Percentiles rank a stretch among this genome's conserved stretches.
Evolutionary conservation across 2,113 vertebrate genomes (phyloP).

Genomic region (Spea bombifrons): DNA sequence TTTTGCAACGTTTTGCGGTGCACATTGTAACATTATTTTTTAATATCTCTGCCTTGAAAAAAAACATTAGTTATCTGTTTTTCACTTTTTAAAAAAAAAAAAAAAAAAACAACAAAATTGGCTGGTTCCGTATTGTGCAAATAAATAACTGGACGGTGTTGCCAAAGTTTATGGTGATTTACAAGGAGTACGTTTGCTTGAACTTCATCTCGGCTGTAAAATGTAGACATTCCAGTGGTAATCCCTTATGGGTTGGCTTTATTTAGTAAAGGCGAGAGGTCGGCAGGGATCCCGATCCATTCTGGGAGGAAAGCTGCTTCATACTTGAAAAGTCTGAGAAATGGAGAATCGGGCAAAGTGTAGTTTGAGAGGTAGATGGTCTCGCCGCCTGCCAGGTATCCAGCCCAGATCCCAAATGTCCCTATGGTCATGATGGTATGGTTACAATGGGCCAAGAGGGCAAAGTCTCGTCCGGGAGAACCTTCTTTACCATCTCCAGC

Average conservation of each 20-base stretch:
- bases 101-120: no score
- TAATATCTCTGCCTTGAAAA: no score
- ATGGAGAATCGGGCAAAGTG: slow-evolving; percentile 56
- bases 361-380: slow-evolving; percentile 60
- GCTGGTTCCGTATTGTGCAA: no score
- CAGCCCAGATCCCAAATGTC: slow-evolving; percentile 37
- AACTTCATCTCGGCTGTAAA: no score
- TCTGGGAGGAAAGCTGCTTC: slow-evolving; percentile 55
- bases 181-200: no score
- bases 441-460: slow-evolving; percentile 35
- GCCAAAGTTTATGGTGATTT: no score
- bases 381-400: slow-evolving; percentile 32
- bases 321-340: slow-evolving; percentile 59
- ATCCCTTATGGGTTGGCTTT: not conserved
- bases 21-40: no score
- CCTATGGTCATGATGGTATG: slow-evolving; percentile 41
- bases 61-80: no score
- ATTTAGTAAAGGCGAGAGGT: slow-evolving; percentile 47
- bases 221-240: not conserved
- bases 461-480: slow-evolving; percentile 27
- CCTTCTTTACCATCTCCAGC: slow-evolving; percentile 34
- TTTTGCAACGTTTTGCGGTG: no score
- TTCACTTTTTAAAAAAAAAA: no score
- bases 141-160: no score
- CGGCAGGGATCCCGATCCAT: slow-evolving; percentile 60